Percentiles rank a stretch among this genome's conserved stretches.
Conservation (phyloP, 1,140 invertebrate species). For the Euura saliciscinereae region DNA sequence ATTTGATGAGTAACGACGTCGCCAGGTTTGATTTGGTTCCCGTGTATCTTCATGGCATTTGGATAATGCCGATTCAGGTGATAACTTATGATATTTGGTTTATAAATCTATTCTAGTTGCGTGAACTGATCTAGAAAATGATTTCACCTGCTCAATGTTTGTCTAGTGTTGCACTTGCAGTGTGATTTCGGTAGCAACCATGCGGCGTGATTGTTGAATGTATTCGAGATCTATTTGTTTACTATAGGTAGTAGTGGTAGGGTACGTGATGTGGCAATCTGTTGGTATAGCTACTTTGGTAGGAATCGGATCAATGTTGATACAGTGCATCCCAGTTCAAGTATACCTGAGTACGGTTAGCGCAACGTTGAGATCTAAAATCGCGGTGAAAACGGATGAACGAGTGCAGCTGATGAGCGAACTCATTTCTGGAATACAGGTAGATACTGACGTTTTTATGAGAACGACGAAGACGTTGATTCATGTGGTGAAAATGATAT, state of each 20-base stretch:
- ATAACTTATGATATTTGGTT: too few species aligned
- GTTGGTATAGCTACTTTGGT: constrained; percentile 73
- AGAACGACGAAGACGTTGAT: too few species aligned
- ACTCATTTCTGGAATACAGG: constrained; percentile 71
- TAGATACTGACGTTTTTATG: too few species aligned
- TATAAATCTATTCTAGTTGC: too few species aligned
- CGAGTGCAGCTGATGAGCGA: constrained; percentile 82
- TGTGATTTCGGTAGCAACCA: too few species aligned
- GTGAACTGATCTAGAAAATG: too few species aligned
- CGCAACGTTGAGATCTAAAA: constrained; percentile 61
- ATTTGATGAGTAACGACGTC: constrained; percentile 82
- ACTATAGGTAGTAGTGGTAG: constrained; percentile 43
- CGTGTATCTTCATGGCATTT: constrained; percentile 61
- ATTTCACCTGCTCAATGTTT: too few species aligned
- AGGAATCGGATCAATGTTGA: constrained; percentile 68
- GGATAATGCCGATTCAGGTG: constrained; percentile 51
- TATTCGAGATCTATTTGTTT: too few species aligned
- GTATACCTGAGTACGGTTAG: constrained; percentile 64
- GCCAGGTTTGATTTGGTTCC: constrained; percentile 65
- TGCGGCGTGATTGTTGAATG: too few species aligned
- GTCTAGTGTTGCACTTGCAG: too few species aligned
- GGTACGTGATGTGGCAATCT: constrained; percentile 72
- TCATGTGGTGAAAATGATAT: too few species aligned
- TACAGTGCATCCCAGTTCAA: constrained; percentile 72
- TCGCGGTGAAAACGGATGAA: constrained; percentile 71